A percentile compares a stretch with the other conserved stretches of the same genome.
phyloP scores from a whole-genome alignment of 2,113 vertebrate genomes.

The Pachypanchax playfairii region DNA sequence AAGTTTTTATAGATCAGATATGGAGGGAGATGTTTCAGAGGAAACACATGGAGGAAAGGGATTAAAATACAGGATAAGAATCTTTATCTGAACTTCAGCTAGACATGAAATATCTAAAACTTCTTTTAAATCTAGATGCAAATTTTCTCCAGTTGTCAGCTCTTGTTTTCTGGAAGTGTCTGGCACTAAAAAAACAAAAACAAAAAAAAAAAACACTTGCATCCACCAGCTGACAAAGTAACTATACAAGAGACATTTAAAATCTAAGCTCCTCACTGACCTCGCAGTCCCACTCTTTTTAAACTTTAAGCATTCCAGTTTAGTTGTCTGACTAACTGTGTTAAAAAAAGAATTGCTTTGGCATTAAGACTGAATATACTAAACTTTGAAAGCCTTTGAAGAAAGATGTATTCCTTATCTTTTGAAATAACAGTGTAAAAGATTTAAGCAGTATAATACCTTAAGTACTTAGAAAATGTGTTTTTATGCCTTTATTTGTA shows the following conservation, averaged over 20 bases:
- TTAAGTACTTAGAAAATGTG: too few species aligned
- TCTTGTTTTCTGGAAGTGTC: constrained; percentile 3
- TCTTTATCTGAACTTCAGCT: constrained; percentile 14
- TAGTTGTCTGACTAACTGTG: constrained; percentile 1
- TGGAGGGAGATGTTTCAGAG: neutral
- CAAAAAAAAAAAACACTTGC: neutral
- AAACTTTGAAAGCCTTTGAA: neutral
- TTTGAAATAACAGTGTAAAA: neutral
- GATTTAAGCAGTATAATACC: too few species aligned
- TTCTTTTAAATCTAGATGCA: constrained; percentile 9
- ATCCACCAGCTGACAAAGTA: constrained; percentile 10
- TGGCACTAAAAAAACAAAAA: too few species aligned
- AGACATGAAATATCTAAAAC: neutral
- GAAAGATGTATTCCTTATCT: neutral
- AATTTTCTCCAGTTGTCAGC: constrained; percentile 4
- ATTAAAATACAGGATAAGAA: constrained; percentile 16
- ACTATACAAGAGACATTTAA: constrained; percentile 12
- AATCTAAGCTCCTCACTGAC: constrained; percentile 6
- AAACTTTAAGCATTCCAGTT: neutral
- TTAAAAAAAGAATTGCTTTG: neutral
- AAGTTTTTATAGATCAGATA: constrained; percentile 13
- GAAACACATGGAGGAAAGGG: neutral
- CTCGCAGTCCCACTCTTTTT: constrained; percentile 9
- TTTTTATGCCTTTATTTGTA: too few species aligned
- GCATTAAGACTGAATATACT: neutral